Base-by-base conservation (phyloP, 2,888 invertebrate genomes). In the Apoda limacodes region DNA sequence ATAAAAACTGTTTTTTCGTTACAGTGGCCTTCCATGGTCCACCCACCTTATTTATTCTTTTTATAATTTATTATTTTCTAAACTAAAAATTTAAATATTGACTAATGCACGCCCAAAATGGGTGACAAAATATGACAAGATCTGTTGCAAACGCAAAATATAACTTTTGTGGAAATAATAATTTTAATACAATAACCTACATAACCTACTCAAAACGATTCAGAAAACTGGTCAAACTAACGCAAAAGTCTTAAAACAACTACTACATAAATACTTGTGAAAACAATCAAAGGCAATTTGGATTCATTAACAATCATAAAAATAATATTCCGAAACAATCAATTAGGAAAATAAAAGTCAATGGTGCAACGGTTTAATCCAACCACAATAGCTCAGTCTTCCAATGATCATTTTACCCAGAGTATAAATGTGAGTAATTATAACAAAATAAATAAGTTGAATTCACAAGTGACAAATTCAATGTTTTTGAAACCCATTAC, bases 351-450 rank as follows among this genome's bases (percentile, higher is more conserved):
- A n/a, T n/a, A n/a, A n/a, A n/a, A n/a, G n/a, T n/a, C n/a, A n/a
- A n/a, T n/a, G n/a, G 15, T 6, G 21, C n/a, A n/a, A n/a, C n/a
- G n/a, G n/a, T n/a, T n/a, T n/a, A n/a, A 32, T 14, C 26, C 32
- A 4, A 5, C 13, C 11, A 15, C 32, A 19, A 35, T 32, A n/a
- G 35, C 31, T 10, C 28, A 30, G 15, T 13, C 20, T 22, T 35
- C 31, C 25, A 35, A 35, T 22, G 13, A 28, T 28, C 31, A 28
- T 21, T 35, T 28, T 31, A 15, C 17, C 9, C 23, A 35, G 11
- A 30, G 28, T 17, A 22, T 27, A 28, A 21, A 31, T 21, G 7
- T 13, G 9, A 5, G 9, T 10, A 26, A 9, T 6, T 4, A 27
- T 13, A 13, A 9, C n/a, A n/a, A 3, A 13, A 3, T 14, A 25